A percentile compares a stretch with the other conserved stretches of the same genome.
Conservation (phyloP, 2,888 invertebrate species). For the Sepioteuthis lessoniana region DNA sequence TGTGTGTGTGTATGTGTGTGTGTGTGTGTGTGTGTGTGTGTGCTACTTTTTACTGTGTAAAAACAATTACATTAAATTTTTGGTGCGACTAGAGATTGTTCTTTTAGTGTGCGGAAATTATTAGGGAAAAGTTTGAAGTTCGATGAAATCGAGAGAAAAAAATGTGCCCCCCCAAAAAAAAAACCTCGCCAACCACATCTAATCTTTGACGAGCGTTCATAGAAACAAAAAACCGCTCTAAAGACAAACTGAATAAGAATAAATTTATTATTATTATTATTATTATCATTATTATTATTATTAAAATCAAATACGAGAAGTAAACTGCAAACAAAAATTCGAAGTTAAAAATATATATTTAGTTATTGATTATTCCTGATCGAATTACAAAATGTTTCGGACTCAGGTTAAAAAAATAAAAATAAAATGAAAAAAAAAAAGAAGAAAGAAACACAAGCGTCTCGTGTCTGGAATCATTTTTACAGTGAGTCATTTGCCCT, state of each 20-base stretch:
- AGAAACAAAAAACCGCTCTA: background rate
- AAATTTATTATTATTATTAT: too few species aligned
- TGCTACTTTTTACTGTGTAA: too few species aligned
- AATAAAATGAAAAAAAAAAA: background rate
- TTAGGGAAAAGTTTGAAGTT: too few species aligned
- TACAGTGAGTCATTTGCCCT: background rate
- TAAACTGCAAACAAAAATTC: background rate
- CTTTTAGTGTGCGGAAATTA: too few species aligned
- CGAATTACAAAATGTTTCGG: background rate
- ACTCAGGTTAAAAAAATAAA: background rate
- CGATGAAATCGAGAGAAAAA: too few species aligned
- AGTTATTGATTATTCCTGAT: background rate
- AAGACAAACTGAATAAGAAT: background rate
- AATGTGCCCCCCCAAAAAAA: too few species aligned
- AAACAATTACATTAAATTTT: too few species aligned
- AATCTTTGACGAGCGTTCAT: background rate
- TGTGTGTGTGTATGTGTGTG: background rate
- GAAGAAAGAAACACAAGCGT: background rate
- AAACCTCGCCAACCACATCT: too few species aligned
- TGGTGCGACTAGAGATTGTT: too few species aligned
- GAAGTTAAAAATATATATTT: background rate
- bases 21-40: background rate
- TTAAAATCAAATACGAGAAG: background rate
- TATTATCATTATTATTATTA: background rate
- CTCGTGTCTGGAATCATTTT: slow-evolving; percentile 6